Conservation (phyloP, 1,140 invertebrate genomes). For the Drosophila nikananu region DNA sequence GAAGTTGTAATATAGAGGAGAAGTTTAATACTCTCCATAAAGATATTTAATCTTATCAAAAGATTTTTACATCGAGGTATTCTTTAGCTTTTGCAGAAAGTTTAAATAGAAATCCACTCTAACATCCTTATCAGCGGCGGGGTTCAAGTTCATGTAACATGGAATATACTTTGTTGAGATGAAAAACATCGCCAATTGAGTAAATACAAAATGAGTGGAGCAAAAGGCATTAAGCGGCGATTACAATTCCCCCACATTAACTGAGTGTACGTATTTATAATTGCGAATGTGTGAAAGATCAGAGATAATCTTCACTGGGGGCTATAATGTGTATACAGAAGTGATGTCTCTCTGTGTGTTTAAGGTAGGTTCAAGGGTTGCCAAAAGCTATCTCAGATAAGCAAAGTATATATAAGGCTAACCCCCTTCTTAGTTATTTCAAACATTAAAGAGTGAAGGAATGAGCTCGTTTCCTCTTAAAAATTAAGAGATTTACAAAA, state of each 20-base stretch:
- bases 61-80: not conserved
- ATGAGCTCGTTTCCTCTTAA: not conserved
- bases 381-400: slow-evolving; percentile 5
- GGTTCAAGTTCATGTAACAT: slow-evolving; percentile 41
- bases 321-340: slow-evolving; percentile 4
- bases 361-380: slow-evolving; percentile 18
- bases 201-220: slow-evolving; percentile 23
- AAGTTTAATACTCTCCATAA: not conserved
- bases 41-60: slow-evolving; percentile 21
- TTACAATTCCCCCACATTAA: slow-evolving; percentile 21
- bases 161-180: slow-evolving; percentile 4
- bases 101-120: slow-evolving; percentile 6
- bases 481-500: not conserved
- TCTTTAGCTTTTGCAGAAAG: slow-evolving; percentile 9
- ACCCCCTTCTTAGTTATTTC: not conserved
- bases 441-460: not conserved
- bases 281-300: slow-evolving; percentile 41
- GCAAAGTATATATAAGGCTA: slow-evolving; percentile 12
- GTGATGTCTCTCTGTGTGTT: not conserved
- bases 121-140: slow-evolving; percentile 14
- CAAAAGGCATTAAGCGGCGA: slow-evolving; percentile 12
- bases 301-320: slow-evolving; percentile 33
- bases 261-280: slow-evolving; percentile 10
- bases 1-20: not conserved
- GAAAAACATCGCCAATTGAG: slow-evolving; percentile 20